Evolutionary conservation across 2,888 invertebrate genomes (phyloP).

Genomic region (Odontocolon sp.): DNA sequence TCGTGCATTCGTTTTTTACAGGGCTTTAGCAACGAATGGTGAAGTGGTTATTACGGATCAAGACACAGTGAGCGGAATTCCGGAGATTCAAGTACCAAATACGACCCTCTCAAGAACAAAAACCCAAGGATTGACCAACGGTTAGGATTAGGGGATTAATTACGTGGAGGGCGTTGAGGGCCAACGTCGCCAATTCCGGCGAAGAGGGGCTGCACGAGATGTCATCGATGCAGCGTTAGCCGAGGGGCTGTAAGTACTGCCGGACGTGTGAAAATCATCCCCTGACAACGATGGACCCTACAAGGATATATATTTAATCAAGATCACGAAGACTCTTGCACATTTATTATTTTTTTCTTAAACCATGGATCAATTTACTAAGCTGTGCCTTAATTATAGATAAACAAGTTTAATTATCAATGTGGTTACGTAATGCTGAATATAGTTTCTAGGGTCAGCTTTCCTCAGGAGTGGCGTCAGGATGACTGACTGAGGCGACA

Average conservation of each 20-base stretch:
- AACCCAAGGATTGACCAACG: constrained; percentile 71
- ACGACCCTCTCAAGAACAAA: constrained; percentile 67
- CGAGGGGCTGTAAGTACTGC: constrained; percentile 43
- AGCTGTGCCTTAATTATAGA: neutral
- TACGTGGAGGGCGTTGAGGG: constrained; percentile 78
- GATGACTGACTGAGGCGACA: constrained; percentile 39
- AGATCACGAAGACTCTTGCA: constrained; percentile 24
- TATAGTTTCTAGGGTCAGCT: neutral
- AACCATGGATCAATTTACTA: neutral
- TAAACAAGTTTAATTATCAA: neutral
- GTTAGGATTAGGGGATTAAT: constrained; percentile 79
- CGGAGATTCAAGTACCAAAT: constrained; percentile 66
- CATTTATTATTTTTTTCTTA: constrained; percentile 37
- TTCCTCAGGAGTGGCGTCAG: constrained; percentile 38
- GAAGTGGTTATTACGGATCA: constrained; percentile 38
- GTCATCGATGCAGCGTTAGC: constrained; percentile 25
- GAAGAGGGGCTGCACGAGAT: constrained; percentile 40
- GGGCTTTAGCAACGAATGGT: neutral
- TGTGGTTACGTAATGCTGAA: too few species aligned
- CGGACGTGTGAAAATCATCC: constrained; percentile 56
- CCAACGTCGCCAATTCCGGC: constrained; percentile 68
- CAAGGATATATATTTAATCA: constrained; percentile 51
- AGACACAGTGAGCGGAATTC: constrained; percentile 45
- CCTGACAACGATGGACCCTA: constrained; percentile 32
- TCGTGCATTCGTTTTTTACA: neutral